phyloP scores from a whole-genome alignment of 2,888 invertebrate genomes.

The Agrochola litura region DNA sequence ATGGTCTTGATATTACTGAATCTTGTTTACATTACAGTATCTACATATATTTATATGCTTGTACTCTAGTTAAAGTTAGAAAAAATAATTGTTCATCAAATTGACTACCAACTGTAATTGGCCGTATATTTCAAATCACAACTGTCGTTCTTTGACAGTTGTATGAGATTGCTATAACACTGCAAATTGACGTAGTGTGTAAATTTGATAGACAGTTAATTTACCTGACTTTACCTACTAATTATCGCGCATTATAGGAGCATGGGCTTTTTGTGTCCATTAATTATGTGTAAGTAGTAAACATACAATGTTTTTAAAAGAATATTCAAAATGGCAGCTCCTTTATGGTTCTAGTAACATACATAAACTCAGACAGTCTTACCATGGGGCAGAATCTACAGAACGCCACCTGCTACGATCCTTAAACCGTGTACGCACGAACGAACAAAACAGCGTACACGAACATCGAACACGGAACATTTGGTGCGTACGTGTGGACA shows the following conservation, averaged over 20 bases:
- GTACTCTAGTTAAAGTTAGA: background rate
- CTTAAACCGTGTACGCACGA: no score
- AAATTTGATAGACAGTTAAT: background rate
- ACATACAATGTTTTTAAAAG: background rate
- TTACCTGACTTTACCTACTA: background rate
- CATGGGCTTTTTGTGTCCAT: slow-evolving; percentile 10
- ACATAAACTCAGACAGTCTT: no score
- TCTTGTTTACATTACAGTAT: background rate
- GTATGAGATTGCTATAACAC: background rate
- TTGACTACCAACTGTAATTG: background rate
- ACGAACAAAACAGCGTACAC: no score
- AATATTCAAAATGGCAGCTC: background rate
- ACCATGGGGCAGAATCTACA: no score
- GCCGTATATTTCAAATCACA: background rate
- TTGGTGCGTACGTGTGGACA: no score
- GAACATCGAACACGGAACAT: no score
- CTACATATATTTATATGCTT: background rate
- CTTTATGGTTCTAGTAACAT: background rate
- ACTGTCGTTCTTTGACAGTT: background rate
- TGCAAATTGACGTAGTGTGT: background rate
- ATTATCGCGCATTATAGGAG: slow-evolving; percentile 8
- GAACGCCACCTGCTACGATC: no score
- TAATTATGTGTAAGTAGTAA: background rate
- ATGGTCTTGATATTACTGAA: background rate
- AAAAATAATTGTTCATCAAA: background rate